A percentile compares a stretch with the other conserved stretches of the same genome.
Evolutionary conservation across 23 tunicate species (phyloP).

Genomic region (Styela clava): DNA sequence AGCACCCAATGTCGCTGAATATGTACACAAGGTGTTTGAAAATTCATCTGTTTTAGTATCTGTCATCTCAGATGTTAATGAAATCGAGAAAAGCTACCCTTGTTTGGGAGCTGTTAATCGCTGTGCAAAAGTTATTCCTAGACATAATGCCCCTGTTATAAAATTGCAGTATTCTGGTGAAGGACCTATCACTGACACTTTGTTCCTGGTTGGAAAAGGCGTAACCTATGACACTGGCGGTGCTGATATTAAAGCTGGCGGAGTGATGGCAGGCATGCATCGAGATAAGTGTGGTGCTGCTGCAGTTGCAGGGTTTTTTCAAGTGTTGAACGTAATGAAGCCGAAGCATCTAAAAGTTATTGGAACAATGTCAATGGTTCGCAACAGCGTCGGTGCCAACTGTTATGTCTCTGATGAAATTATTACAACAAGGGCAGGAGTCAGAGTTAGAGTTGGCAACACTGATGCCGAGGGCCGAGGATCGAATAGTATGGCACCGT

Average conservation of each 20-base stretch:
- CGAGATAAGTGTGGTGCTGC: conserved; percentile 99
- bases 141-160: conserved; percentile 91
- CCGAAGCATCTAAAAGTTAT: conserved; percentile 74
- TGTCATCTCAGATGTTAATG: conserved; percentile 62
- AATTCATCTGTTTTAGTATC: conserved; percentile 43
- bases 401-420: conserved; percentile 96
- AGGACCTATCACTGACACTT: conserved; percentile 85
- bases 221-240: conserved; percentile 99
- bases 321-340: conserved; percentile 40
- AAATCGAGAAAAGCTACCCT: conserved; percentile 82
- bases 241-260: conserved; percentile 99
- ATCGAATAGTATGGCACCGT: too few species aligned
- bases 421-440: conserved; percentile 85
- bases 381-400: conserved; percentile 96
- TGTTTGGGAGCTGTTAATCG: conserved; percentile 96
- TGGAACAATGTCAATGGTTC: conserved; percentile 98
- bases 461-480: conserved; percentile 99
- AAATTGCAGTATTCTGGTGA: conserved; percentile 71
- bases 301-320: conserved; percentile 93
- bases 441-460: conserved; percentile 97
- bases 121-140: conserved; percentile 74
- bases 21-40: conserved; percentile 45
- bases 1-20: conserved; percentile 84
- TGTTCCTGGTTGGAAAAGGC: conserved; percentile 94
- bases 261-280: conserved; percentile 99